Conservation (phyloP, 2,113 vertebrate species). For the Mesoclemmys tuberculata region DNA sequence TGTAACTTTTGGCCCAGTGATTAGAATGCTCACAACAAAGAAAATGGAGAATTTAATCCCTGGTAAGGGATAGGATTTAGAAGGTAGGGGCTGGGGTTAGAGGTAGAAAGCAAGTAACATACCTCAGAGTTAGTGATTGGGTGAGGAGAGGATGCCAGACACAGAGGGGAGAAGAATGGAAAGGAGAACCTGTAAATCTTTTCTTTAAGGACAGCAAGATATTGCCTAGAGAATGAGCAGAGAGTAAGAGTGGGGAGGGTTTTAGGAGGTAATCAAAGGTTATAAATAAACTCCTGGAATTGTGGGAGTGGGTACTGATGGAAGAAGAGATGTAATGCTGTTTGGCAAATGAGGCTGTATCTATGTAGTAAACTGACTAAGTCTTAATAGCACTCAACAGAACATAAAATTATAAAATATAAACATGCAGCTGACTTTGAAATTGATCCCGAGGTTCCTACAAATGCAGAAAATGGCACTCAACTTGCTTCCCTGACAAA, state of each 20-base stretch:
- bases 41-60: background rate
- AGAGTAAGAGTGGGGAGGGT: background rate
- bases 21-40: background rate
- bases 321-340: fast-evolving
- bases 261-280: background rate
- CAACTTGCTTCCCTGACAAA: background rate
- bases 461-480: background rate
- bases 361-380: background rate
- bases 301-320: background rate
- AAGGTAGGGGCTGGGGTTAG: background rate
- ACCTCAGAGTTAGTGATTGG: background rate
- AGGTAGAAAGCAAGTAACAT: background rate
- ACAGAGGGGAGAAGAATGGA: background rate
- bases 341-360: fast-evolving
- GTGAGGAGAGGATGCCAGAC: background rate
- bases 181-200: background rate
- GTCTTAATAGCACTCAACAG: fast-evolving
- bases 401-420: background rate
- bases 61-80: background rate
- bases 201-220: background rate
- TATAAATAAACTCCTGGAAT: background rate
- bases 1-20: background rate
- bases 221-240: fast-evolving
- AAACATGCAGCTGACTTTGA: background rate
- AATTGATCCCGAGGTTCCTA: background rate